Evolutionary conservation across 2,888 invertebrate genomes (phyloP), one percentile per base, ranked within the genome.

Genomic region (Callinectes sapidus): DNA sequence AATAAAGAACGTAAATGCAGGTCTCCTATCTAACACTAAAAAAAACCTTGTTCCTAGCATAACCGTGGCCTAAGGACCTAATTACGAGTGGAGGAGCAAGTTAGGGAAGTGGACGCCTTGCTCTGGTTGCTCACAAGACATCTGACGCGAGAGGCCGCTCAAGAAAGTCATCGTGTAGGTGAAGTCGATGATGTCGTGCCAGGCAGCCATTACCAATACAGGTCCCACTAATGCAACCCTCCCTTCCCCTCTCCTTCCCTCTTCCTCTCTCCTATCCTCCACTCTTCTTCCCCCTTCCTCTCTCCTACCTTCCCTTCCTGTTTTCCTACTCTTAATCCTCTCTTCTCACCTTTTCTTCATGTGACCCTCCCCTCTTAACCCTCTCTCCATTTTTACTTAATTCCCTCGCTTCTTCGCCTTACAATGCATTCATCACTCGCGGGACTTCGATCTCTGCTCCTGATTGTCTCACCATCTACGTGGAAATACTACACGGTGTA

Each of bases 161-260:
- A 81, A 81, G 81, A 16, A 81, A 81, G 81, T 81, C 81, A 81
- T 81, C 81, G 35, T 81, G 81, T 32, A 35, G 81, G 81, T 81
- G 81, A 35, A 81, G 35, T 35, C 81, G 35, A 32, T 35, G 71
- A 32, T 81, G 81, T 35, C 81, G 81, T 81, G 81, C 35, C 35
- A n/a, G 35, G 14, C 81, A 81, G 81, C 81, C 81, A 81, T 81
- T 81, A 81, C 81, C 81, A 81, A 10, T 35, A 81, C 81, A 81
- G 32, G 81, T 81, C 35, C 81, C 81, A 35, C 81, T 81, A 81
- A 81, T 81, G 81, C 16, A 18, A 35, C 81, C 87, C 28, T 28
- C 39, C 90, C 77, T 42, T 71, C n/a, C 42, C 39, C 71, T 77
- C 77, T 90, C 35, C 48, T 28, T 71, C n/a, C 77, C n/a, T 32